Evolutionary conservation across 2,888 invertebrate species (phyloP).

Genomic region (Calameuta filiformis): DNA sequence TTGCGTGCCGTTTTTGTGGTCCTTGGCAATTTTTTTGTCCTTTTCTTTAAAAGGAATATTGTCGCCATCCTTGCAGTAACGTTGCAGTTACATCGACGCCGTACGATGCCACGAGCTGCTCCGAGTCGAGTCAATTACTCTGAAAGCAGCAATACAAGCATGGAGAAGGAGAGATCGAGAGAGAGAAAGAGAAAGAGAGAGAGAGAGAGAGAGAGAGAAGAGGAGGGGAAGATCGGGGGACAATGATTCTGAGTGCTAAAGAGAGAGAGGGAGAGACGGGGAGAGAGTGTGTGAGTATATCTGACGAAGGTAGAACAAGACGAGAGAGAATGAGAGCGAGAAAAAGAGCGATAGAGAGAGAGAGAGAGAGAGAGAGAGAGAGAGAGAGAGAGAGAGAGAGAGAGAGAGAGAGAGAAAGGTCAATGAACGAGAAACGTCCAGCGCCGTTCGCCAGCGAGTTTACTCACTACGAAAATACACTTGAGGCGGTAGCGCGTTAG

Average conservation of each 20-base stretch:
- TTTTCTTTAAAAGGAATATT: background rate
- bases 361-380: background rate
- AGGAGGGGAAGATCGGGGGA: background rate
- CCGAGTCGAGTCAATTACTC: background rate
- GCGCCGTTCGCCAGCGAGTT: slow-evolving; percentile 42
- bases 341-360: background rate
- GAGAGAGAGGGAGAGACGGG: background rate
- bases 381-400: background rate
- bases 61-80: background rate
- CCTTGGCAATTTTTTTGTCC: background rate
- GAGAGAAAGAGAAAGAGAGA: background rate
- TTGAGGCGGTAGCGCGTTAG: slow-evolving; percentile 32
- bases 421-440: slow-evolving; percentile 39
- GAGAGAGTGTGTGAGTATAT: background rate
- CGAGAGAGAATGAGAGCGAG: background rate
- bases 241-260: background rate
- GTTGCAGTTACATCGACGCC: background rate
- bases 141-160: background rate
- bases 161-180: background rate
- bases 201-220: background rate
- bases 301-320: background rate
- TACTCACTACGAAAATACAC: slow-evolving; percentile 55
- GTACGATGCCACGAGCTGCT: background rate
- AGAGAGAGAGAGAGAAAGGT: slow-evolving; percentile 13
- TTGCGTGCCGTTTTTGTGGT: background rate